These are phyloP conservation scores for Platanista minor DNA, from an alignment of 2,113 vertebrate genomes.

Conservation along the genomic window DNA sequence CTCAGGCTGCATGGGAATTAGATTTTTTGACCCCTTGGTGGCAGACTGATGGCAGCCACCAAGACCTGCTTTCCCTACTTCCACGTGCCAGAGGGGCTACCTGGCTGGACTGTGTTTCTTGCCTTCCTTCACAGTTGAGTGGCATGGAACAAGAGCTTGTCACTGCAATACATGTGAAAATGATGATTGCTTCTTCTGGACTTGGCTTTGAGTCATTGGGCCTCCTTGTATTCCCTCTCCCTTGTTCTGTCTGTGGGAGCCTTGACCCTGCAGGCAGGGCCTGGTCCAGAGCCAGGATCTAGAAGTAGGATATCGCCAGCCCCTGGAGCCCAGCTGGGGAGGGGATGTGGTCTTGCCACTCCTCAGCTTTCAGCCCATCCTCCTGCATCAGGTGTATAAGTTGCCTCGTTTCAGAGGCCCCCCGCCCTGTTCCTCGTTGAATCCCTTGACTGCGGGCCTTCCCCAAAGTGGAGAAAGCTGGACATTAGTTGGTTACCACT, in stretches of 20 bases:
- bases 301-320: not conserved
- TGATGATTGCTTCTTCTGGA: too few species aligned
- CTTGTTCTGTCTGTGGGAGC: not conserved
- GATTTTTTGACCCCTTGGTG: not conserved
- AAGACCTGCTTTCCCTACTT: not conserved
- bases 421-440: not conserved
- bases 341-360: not conserved
- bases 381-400: not conserved
- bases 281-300: not conserved
- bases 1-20: not conserved
- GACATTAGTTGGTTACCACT: not conserved
- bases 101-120: not conserved
- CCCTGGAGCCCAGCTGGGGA: not conserved
- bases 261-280: not conserved
- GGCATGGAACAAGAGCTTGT: not conserved
- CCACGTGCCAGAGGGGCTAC: not conserved
- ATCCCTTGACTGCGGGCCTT: fast-evolving
- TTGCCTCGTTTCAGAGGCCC: not conserved
- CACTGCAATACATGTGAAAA: not conserved
- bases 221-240: not conserved
- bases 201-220: not conserved
- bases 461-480: not conserved
- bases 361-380: not conserved
- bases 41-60: not conserved
- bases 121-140: not conserved